Evolutionary conservation across 2,113 vertebrate species (phyloP), one percentile per base, ranked within the genome.

Genomic region (Acrocephalus arundinaceus): DNA sequence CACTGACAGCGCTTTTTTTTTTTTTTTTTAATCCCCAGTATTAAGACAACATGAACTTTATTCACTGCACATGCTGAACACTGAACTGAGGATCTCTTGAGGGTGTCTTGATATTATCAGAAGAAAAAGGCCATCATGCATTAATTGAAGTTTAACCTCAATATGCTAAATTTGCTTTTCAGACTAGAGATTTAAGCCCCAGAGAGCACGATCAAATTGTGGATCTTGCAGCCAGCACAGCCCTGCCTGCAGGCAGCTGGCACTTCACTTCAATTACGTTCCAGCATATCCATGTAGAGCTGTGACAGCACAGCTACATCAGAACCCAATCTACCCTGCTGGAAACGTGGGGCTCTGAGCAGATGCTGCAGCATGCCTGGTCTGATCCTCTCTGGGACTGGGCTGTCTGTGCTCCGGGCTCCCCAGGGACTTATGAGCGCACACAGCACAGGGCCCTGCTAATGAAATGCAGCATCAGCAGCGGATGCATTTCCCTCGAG

Each of bases 111-210:
- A 25, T 52, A 85, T 46, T 39, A 95, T 61, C 70, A 78, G 85
- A 94, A 82, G 77, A 71, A 90, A 88, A 79, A 88, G 45, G 55
- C 54, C 62, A 65, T 59, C 39, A 20, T 4, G 2, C 25, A 65
- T 67, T 93, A 96, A 94, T 25, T 77, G 4, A 89, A 89, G 84
- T 75, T 96, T 95, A 92, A 85, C 87, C 91, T 91, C 89, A 68
- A 39, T 61, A 85, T 71, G 37, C 84, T 79, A 65, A 79, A 86
- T 86, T 90, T 90, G 51, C 85, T 85, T 85, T 85, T 55, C 68
- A 88, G 57, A 74, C 63, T 51, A 43, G 35, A 81, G 43, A 54
- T 58, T 73, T 59, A 81, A 79, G 58, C 59, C 61, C 61, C 13
- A 74, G 85, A 76, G 35, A 88, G 41, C 21, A 83, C 7, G 21